Percentiles rank a stretch among this genome's conserved stretches.
These are phyloP conservation scores for Diarsia dahlii DNA, from an alignment of 2,888 invertebrate genomes.

Conservation along the genomic window DNA sequence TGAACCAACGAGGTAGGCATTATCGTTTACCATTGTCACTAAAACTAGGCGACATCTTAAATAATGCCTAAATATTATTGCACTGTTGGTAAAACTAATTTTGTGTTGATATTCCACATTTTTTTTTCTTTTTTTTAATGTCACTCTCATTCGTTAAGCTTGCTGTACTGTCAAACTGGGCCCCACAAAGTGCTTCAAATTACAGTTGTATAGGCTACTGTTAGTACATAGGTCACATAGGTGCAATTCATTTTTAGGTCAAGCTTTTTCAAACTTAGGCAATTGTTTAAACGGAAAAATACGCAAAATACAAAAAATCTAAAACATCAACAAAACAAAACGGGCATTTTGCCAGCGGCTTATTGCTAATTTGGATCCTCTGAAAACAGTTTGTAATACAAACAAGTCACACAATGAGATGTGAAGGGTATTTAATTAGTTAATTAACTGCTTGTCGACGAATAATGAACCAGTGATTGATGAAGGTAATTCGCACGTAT, in stretches of 20 bases:
- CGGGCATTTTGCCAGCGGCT: constrained; percentile 23
- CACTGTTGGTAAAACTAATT: background rate
- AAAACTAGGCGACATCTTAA: background rate
- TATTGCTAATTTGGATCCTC: background rate
- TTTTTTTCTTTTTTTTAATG: too few species aligned
- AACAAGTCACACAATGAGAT: constrained; percentile 42
- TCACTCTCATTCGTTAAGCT: too few species aligned
- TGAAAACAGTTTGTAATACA: constrained; percentile 43
- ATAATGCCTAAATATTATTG: background rate
- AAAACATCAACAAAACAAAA: background rate
- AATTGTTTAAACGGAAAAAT: background rate
- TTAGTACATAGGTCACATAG: background rate
- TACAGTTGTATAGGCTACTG: background rate
- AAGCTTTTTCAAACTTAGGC: background rate
- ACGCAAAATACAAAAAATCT: background rate
- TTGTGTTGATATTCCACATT: too few species aligned
- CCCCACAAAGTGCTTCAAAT: background rate
- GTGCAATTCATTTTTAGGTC: background rate
- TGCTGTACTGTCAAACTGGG: too few species aligned
- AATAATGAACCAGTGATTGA: constrained; percentile 49
- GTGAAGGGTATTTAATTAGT: constrained; percentile 59
- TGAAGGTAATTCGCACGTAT: constrained; percentile 47
- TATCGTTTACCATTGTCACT: too few species aligned
- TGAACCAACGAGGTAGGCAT: background rate
- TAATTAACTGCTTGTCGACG: constrained; percentile 51